These are phyloP conservation scores for Nemotelus pantherinus DNA, from an alignment of 2,888 invertebrate genomes.

Conservation along the genomic window DNA sequence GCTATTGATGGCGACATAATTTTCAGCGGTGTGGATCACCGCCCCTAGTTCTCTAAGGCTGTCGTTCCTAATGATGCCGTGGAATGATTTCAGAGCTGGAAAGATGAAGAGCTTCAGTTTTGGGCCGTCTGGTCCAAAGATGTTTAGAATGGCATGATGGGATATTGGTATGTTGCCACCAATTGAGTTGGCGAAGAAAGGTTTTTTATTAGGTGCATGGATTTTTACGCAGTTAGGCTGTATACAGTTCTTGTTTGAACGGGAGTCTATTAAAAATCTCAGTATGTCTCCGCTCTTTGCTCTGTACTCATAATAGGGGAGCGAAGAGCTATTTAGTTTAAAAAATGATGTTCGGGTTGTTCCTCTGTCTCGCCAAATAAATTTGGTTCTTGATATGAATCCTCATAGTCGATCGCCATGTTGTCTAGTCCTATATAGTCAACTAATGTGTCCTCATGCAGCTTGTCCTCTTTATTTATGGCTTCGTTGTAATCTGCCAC, in stretches of 20 bases:
- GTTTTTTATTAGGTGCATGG: neutral
- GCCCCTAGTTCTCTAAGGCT: neutral
- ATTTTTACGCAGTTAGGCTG: neutral
- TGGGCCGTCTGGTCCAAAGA: neutral
- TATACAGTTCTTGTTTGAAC: neutral
- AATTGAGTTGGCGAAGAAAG: neutral
- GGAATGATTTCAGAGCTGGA: neutral
- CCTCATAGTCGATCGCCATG: neutral
- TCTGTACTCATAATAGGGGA: slow-evolving; percentile 7
- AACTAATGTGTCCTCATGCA: neutral
- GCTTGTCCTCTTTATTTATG: neutral
- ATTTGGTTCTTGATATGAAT: neutral
- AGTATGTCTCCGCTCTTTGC: neutral
- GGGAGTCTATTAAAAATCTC: neutral
- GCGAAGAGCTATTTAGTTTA: slow-evolving; percentile 3
- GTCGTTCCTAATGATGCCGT: slow-evolving; percentile 9
- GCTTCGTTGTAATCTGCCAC: neutral
- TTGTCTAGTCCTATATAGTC: neutral
- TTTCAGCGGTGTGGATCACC: slow-evolving; percentile 1
- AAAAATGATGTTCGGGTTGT: neutral
- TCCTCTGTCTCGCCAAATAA: neutral
- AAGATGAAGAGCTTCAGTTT: neutral
- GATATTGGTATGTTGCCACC: neutral
- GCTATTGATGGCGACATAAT: neutral
- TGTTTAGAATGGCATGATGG: neutral